Evolutionary conservation across 2,888 invertebrate genomes (phyloP).

Genomic region (Cryptus viduatorius): DNA sequence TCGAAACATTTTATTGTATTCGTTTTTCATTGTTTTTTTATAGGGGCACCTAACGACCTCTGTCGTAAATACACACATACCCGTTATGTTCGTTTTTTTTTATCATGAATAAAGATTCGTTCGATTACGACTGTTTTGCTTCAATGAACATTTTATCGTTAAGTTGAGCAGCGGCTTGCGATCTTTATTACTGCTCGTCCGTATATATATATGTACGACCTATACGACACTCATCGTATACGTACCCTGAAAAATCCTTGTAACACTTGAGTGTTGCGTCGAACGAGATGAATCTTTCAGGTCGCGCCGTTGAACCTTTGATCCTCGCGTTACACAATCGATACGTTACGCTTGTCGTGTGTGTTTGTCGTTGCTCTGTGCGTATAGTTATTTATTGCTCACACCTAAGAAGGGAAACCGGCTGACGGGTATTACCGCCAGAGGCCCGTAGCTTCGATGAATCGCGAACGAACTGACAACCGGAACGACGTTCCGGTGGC

Average conservation of each 20-base stretch:
- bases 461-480: not conserved
- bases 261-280: constrained; percentile 72
- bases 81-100: too few relatives aligned
- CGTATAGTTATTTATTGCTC: not conserved
- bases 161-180: not conserved
- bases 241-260: constrained; percentile 75
- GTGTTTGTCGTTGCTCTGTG: not conserved
- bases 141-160: not conserved
- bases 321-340: constrained; percentile 6
- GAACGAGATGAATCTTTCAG: constrained; percentile 17
- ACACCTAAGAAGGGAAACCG: not conserved
- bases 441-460: not conserved
- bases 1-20: too few relatives aligned
- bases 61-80: too few relatives aligned
- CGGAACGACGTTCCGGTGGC: constrained; percentile 4
- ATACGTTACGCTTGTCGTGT: not conserved
- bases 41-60: too few relatives aligned
- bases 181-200: not conserved
- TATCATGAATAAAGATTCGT: not conserved
- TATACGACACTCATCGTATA: constrained; percentile 5
- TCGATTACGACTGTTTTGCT: not conserved
- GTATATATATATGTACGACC: not conserved
- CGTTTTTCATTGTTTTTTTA: too few relatives aligned
- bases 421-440: not conserved
- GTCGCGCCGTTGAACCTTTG: constrained; percentile 10